Conservation (phyloP, 2,888 invertebrate species). For the Tetragonula carbonaria region DNA sequence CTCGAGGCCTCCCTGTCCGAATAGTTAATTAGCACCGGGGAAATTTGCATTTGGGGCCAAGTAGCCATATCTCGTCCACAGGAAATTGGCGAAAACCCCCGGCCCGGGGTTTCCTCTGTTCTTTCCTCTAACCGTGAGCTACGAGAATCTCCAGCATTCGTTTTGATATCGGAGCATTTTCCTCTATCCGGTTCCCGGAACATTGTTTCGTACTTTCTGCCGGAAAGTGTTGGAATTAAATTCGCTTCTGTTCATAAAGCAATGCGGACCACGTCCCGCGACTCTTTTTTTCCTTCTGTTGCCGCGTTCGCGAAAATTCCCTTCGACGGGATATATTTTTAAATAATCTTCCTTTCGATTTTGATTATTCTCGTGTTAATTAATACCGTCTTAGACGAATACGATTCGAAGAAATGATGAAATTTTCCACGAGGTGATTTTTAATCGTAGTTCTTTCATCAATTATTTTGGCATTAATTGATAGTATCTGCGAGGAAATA, state of each 20-base stretch:
- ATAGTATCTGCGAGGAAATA: too few relatives aligned
- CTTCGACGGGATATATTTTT: not conserved
- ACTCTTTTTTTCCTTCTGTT: not conserved
- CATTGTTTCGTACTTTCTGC: not conserved
- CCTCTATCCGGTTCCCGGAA: too few relatives aligned
- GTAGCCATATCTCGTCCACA: constrained; percentile 65
- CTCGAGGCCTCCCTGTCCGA: constrained; percentile 63
- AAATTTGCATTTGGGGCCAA: constrained; percentile 78
- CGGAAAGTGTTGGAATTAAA: not conserved
- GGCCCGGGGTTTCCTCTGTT: not conserved
- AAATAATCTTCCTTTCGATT: not conserved
- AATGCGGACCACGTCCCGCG: not conserved
- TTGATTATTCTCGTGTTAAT: not conserved
- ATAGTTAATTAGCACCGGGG: constrained; percentile 78
- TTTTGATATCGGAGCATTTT: constrained; percentile 21
- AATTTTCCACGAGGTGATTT: too few relatives aligned
- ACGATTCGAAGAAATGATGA: too few relatives aligned
- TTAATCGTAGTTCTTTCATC: too few relatives aligned
- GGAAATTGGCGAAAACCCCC: constrained; percentile 49
- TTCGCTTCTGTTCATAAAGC: not conserved
- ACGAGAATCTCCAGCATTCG: not conserved
- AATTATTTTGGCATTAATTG: too few relatives aligned
- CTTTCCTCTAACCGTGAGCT: constrained; percentile 3
- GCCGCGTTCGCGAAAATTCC: not conserved
- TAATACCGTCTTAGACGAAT: not conserved